Evolutionary conservation across 2,888 invertebrate genomes (phyloP).

Genomic region (Diabrotica balteata): DNA sequence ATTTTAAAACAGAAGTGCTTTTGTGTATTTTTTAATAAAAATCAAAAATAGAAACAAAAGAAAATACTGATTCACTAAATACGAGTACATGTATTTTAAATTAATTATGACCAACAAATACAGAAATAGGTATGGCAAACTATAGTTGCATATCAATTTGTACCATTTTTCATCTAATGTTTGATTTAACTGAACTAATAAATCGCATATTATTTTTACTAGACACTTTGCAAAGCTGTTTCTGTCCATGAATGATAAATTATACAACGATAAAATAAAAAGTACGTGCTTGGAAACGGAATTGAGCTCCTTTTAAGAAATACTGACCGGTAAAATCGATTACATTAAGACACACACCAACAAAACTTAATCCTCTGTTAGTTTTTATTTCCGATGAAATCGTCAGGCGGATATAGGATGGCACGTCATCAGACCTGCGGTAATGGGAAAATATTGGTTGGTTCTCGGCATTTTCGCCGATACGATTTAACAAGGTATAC

Average conservation of each 20-base stretch:
- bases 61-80: no score
- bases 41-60: no score
- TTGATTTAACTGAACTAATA: no score
- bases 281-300: conserved; percentile 1
- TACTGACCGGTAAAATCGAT: conserved; percentile 1
- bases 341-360: neutral
- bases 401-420: neutral
- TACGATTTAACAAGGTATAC: neutral
- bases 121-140: no score
- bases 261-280: conserved; percentile 6
- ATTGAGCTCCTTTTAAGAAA: neutral
- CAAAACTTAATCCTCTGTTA: neutral
- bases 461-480: neutral
- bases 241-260: conserved; percentile 2
- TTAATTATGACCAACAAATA: no score
- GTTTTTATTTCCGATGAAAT: neutral
- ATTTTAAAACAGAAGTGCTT: no score
- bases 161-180: no score
- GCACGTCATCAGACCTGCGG: neutral
- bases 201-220: neutral
- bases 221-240: conserved; percentile 49
- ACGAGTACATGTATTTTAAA: no score
- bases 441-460: conserved; percentile 1
- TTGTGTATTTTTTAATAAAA: no score
- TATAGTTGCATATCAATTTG: no score